A percentile compares a stretch with the other conserved stretches of the same genome.
These are phyloP conservation scores for Aphodius sticticus DNA, from an alignment of 2,888 invertebrate genomes.

Conservation along the genomic window DNA sequence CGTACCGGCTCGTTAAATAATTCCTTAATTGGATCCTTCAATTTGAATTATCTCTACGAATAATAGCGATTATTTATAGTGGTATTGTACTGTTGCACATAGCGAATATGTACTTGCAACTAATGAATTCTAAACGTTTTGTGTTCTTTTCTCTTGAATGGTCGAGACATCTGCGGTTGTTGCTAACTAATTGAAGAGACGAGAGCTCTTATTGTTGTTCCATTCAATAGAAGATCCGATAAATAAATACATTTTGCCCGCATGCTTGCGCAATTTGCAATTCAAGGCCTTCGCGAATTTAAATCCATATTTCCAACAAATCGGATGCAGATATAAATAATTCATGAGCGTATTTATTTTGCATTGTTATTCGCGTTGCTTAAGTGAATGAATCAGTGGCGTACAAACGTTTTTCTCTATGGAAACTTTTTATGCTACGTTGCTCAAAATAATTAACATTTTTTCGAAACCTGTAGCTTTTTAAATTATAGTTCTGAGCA, in stretches of 20 bases:
- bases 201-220: neutral
- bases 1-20: neutral
- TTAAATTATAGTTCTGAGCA: no score
- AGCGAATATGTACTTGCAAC: neutral
- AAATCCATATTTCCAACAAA: slow-evolving; percentile 4
- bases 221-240: neutral
- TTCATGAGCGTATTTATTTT: neutral
- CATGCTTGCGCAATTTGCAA: neutral
- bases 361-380: neutral
- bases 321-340: neutral
- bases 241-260: neutral
- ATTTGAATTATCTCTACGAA: no score
- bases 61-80: neutral
- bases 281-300: neutral
- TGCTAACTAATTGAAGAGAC: neutral
- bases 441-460: no score
- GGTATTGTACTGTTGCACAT: neutral
- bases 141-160: neutral
- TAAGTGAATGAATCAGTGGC: neutral
- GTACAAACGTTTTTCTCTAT: neutral
- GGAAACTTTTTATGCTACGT: neutral
- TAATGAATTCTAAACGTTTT: neutral
- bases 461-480: no score
- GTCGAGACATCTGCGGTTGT: neutral
- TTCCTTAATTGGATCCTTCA: neutral